Conservation (phyloP, 2,113 vertebrate genomes). For the Cercopithecus mona region DNA sequence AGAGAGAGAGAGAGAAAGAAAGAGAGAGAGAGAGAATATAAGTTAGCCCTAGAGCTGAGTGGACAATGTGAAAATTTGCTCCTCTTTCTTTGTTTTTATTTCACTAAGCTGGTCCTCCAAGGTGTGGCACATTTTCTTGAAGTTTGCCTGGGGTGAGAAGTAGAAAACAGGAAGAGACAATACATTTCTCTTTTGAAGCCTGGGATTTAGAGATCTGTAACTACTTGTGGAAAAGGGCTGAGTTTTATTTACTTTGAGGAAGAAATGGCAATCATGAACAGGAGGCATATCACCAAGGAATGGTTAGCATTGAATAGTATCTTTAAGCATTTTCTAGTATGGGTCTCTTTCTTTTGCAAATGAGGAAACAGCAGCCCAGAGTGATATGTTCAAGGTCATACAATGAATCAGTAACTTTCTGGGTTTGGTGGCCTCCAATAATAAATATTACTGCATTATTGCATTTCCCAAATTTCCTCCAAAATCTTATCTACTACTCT, state of each 20-base stretch:
- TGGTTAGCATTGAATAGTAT: neutral
- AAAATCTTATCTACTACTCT: neutral
- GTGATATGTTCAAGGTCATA: neutral
- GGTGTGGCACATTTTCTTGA: conserved; percentile 88
- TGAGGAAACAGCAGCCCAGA: neutral
- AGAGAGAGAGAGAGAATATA: neutral
- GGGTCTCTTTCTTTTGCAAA: neutral
- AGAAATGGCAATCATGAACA: neutral
- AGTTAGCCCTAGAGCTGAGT: neutral
- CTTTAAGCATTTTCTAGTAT: neutral
- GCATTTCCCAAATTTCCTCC: neutral
- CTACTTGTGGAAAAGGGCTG: neutral
- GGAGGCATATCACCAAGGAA: neutral
- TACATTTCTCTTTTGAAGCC: neutral
- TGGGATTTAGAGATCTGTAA: neutral
- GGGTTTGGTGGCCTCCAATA: neutral
- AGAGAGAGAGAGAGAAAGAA: neutral
- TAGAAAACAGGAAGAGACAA: neutral
- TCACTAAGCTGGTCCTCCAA: conserved; percentile 90
- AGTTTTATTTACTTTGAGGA: neutral
- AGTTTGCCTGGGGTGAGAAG: conserved; percentile 83
- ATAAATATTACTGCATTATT: conserved; percentile 2
- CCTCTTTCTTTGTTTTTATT: conserved; percentile 88
- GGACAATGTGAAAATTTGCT: conserved; percentile 50
- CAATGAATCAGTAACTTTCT: neutral